Conservation (phyloP, 2,888 invertebrate species). For the Eupithecia pulchellata region DNA sequence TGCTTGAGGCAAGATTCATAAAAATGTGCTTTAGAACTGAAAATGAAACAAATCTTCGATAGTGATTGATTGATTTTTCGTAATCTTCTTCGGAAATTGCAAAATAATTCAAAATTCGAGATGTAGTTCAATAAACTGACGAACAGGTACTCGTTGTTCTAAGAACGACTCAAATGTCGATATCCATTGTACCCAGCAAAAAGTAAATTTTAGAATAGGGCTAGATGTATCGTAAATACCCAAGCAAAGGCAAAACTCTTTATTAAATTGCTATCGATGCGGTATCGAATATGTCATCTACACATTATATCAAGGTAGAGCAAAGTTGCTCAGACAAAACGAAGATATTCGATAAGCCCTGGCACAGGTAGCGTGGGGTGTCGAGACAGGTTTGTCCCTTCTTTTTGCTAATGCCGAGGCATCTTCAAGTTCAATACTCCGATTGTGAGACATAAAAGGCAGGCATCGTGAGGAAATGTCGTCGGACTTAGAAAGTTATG, state of each 20-base stretch:
- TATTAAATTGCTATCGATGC: not conserved
- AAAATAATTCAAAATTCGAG: not conserved
- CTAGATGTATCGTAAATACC: not conserved
- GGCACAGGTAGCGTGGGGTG: conserved; percentile 59
- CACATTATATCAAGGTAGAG: not conserved
- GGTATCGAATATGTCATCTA: not conserved
- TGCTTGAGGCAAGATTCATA: not conserved
- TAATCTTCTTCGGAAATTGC: not conserved
- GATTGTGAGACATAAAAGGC: conserved; percentile 46
- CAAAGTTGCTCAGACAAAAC: not conserved
- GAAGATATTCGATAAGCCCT: conserved; percentile 6
- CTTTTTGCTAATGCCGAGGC: conserved; percentile 65
- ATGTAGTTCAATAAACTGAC: not conserved
- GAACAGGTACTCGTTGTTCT: not conserved
- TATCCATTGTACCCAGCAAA: not conserved
- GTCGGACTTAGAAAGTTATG: conserved; percentile 15
- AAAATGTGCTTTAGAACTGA: not conserved
- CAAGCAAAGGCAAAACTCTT: not conserved
- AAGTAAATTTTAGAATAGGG: not conserved
- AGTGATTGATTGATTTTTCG: not conserved
- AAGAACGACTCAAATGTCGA: not conserved
- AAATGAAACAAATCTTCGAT: not conserved
- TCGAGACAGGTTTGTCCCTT: conserved; percentile 60
- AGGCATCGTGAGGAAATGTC: conserved; percentile 39
- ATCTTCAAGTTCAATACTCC: conserved; percentile 61